A percentile compares a stretch with the other conserved stretches of the same genome.
Evolutionary conservation across 2,113 vertebrate genomes (phyloP).

Genomic region (Rhinoderma darwinii): DNA sequence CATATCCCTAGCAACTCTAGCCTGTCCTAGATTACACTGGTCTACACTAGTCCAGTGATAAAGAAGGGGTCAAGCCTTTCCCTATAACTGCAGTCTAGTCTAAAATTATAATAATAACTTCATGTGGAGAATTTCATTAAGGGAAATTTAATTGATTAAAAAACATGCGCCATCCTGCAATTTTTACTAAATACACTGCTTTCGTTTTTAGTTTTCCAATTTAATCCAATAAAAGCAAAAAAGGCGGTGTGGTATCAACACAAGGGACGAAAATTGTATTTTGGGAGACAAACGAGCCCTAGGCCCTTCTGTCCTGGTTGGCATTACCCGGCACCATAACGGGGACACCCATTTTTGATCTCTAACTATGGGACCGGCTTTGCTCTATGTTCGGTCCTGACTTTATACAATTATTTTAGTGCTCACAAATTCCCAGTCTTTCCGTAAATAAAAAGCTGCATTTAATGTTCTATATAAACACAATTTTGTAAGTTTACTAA

Average conservation of each 20-base stretch:
- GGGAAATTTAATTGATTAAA: no score
- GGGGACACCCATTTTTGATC: background rate
- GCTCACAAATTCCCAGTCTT: background rate
- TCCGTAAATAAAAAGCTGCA: constrained; percentile 37
- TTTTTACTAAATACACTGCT: no score
- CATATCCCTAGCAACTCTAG: no score
- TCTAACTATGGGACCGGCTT: background rate
- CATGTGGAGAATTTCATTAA: no score
- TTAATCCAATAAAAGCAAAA: background rate
- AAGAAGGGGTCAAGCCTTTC: no score
- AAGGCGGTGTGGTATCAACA: background rate
- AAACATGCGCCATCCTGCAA: no score
- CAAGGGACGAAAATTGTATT: no score
- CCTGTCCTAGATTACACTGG: no score
- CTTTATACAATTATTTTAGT: background rate
- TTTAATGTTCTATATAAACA: constrained; percentile 53
- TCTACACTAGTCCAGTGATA: no score
- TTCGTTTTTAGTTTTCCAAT: no score
- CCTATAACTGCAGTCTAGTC: no score
- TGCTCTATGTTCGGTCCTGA: background rate
- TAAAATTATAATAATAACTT: no score
- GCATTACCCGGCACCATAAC: background rate
- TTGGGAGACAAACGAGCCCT: background rate
- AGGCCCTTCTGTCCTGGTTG: background rate
- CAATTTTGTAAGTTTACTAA: constrained; percentile 56